phyloP scores from a whole-genome alignment of 1,140 invertebrate genomes.

The Zaprionus gabonicus region DNA sequence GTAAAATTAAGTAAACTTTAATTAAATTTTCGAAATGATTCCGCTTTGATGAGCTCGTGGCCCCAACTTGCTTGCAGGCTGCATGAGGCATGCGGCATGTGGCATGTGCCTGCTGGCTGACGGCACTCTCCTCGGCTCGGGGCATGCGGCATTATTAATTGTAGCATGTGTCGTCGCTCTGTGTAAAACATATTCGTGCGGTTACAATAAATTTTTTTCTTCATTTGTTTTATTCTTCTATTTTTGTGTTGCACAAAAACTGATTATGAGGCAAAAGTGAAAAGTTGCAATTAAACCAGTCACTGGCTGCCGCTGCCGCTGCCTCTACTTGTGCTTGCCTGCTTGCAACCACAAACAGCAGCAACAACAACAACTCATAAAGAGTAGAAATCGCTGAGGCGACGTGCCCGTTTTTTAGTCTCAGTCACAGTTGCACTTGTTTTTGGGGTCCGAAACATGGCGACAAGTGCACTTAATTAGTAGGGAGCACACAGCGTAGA shows the following conservation, averaged over 20 bases:
- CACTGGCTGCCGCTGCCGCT: slow-evolving; percentile 60
- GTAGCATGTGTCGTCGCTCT: slow-evolving; percentile 71
- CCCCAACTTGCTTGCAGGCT: not conserved
- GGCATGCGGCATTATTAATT: slow-evolving; percentile 68
- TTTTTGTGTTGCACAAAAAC: slow-evolving; percentile 56
- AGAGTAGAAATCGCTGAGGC: slow-evolving; percentile 73
- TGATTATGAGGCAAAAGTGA: slow-evolving; percentile 81
- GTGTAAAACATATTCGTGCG: slow-evolving; percentile 71
- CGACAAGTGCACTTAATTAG: slow-evolving; percentile 80
- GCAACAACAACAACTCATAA: slow-evolving; percentile 57
- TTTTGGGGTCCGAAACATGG: slow-evolving; percentile 44
- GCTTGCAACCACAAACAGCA: slow-evolving; percentile 20
- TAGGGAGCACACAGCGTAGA: slow-evolving; percentile 42
- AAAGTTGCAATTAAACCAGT: slow-evolving; percentile 82
- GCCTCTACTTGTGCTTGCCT: slow-evolving; percentile 19
- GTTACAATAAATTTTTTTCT: slow-evolving; percentile 74
- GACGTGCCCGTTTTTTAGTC: slow-evolving; percentile 53
- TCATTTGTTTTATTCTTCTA: slow-evolving; percentile 28
- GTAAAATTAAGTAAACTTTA: slow-evolving; percentile 72
- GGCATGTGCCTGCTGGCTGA: not conserved
- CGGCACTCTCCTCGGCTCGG: slow-evolving; percentile 18
- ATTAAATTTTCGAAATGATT: slow-evolving; percentile 74
- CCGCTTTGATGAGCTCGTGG: slow-evolving; percentile 69
- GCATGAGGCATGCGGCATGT: not conserved
- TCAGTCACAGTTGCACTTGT: slow-evolving; percentile 26